A percentile compares a stretch with the other conserved stretches of the same genome.
These are phyloP conservation scores for Quadroppia sp. DNA, from an alignment of 2,888 invertebrate species.

Conservation along the genomic window DNA sequence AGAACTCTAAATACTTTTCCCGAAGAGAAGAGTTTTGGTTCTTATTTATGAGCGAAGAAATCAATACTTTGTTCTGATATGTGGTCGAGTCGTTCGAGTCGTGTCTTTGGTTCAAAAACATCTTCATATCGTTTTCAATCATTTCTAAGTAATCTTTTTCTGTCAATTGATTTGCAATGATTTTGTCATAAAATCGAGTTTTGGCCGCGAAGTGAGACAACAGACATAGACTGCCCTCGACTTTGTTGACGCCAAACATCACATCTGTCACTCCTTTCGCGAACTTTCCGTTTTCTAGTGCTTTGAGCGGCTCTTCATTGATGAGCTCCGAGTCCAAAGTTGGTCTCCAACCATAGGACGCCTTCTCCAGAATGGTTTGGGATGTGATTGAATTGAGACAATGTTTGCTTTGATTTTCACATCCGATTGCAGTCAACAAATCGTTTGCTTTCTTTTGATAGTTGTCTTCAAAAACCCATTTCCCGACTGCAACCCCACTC, in stretches of 20 bases:
- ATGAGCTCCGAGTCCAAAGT: slow-evolving; percentile 49
- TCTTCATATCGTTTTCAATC: slow-evolving; percentile 42
- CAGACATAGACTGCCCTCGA: slow-evolving; percentile 50
- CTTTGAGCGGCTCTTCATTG: slow-evolving; percentile 47
- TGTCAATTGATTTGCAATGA: slow-evolving; percentile 44
- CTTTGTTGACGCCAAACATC: slow-evolving; percentile 49
- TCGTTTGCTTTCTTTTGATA: slow-evolving; percentile 44
- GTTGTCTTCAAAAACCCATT: slow-evolving; percentile 48
- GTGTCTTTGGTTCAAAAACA: slow-evolving; percentile 39
- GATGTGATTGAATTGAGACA: slow-evolving; percentile 47
- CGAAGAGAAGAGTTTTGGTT: slow-evolving; percentile 36
- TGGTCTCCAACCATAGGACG: slow-evolving; percentile 50
- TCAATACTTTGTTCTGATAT: slow-evolving; percentile 38
- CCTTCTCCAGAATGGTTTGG: slow-evolving; percentile 44
- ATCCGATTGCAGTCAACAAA: slow-evolving; percentile 42
- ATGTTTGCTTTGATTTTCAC: slow-evolving; percentile 9
- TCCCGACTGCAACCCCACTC: slow-evolving; percentile 49
- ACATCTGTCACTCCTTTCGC: slow-evolving; percentile 45
- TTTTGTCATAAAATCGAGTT: slow-evolving; percentile 44
- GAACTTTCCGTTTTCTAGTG: slow-evolving; percentile 42
- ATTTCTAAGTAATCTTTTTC: slow-evolving; percentile 43
- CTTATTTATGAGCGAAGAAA: slow-evolving; percentile 20
- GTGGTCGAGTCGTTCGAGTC: neutral
- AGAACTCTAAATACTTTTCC: slow-evolving; percentile 44
- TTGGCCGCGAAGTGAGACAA: slow-evolving; percentile 45